phyloP scores from a whole-genome alignment of 2,797 vertebrate species.

The Sebastes goodei region DNA sequence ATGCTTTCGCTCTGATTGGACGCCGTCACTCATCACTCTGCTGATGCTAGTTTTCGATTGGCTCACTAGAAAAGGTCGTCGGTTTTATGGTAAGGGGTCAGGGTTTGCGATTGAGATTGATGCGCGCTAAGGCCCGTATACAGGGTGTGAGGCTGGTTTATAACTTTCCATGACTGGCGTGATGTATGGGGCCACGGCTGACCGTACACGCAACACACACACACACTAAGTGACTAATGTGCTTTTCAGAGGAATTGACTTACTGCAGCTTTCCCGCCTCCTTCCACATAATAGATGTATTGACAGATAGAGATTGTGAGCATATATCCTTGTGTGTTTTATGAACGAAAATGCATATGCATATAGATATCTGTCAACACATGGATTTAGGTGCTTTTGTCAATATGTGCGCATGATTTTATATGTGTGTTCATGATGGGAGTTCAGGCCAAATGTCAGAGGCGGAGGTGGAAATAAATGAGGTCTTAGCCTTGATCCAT shows the following conservation, averaged over 20 bases:
- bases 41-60: slow-evolving; percentile 21
- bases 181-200: slow-evolving; percentile 20
- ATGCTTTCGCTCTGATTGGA: slow-evolving; percentile 39
- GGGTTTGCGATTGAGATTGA: slow-evolving; percentile 35
- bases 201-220: not conserved
- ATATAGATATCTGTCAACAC: not conserved
- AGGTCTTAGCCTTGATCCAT: slow-evolving; percentile 45
- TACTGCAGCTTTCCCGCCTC: slow-evolving; percentile 15
- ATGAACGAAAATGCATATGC: not conserved
- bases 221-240: slow-evolving; percentile 15
- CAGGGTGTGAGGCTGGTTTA: slow-evolving; percentile 13
- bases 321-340: not conserved
- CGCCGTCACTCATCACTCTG: not conserved
- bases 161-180: slow-evolving; percentile 16
- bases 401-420: not conserved
- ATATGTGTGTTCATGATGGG: not conserved
- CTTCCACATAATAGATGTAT: slow-evolving; percentile 35
- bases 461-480: slow-evolving; percentile 28
- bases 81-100: slow-evolving; percentile 8
- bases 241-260: slow-evolving; percentile 31
- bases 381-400: not conserved
- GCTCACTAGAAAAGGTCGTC: slow-evolving; percentile 7
- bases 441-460: slow-evolving; percentile 49
- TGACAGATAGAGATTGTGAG: slow-evolving; percentile 15
- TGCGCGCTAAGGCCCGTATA: not conserved